A percentile compares a stretch with the other conserved stretches of the same genome.
phyloP scores from a whole-genome alignment of 2,113 vertebrate genomes.

The Bettongia penicillata region DNA sequence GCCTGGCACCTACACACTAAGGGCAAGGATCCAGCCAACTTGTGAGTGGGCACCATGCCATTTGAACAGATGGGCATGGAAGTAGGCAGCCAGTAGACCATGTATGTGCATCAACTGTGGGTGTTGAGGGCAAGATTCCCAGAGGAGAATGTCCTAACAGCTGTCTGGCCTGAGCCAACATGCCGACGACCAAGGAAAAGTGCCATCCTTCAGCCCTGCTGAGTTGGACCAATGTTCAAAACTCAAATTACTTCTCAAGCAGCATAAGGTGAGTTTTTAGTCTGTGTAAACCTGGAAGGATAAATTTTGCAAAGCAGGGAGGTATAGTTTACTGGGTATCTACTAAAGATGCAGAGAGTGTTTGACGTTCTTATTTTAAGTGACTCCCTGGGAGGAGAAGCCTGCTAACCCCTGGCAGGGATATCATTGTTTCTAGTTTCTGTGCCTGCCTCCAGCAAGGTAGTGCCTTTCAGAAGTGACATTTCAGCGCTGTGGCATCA shows the following conservation, averaged over 20 bases:
- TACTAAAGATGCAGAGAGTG: slow-evolving; percentile 52
- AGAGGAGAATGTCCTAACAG: slow-evolving; percentile 90
- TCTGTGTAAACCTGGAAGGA: slow-evolving; percentile 75
- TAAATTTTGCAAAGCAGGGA: slow-evolving; percentile 71
- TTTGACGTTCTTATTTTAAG: slow-evolving; percentile 64
- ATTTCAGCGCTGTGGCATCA: slow-evolving; percentile 57
- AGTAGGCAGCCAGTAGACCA: slow-evolving; percentile 91
- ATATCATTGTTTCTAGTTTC: slow-evolving; percentile 70
- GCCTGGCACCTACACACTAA: slow-evolving; percentile 89
- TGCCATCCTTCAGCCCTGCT: slow-evolving; percentile 89
- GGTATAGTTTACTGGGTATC: slow-evolving; percentile 37
- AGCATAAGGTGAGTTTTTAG: slow-evolving; percentile 87
- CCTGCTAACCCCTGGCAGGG: slow-evolving; percentile 76
- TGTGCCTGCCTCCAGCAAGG: slow-evolving; percentile 37
- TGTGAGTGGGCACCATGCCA: slow-evolving; percentile 89
- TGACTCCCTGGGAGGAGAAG: slow-evolving; percentile 45
- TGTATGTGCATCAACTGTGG: slow-evolving; percentile 90
- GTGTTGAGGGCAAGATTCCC: slow-evolving; percentile 91
- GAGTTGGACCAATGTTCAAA: slow-evolving; percentile 90
- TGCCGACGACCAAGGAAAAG: slow-evolving; percentile 88
- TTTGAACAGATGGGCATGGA: slow-evolving; percentile 90
- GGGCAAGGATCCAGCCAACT: slow-evolving; percentile 90
- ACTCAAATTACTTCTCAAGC: slow-evolving; percentile 85
- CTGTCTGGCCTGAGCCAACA: slow-evolving; percentile 90
- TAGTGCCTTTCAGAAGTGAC: slow-evolving; percentile 49